Evolutionary conservation across 2,797 vertebrate genomes (phyloP).

Genomic region (Coendou prehensilis): DNA sequence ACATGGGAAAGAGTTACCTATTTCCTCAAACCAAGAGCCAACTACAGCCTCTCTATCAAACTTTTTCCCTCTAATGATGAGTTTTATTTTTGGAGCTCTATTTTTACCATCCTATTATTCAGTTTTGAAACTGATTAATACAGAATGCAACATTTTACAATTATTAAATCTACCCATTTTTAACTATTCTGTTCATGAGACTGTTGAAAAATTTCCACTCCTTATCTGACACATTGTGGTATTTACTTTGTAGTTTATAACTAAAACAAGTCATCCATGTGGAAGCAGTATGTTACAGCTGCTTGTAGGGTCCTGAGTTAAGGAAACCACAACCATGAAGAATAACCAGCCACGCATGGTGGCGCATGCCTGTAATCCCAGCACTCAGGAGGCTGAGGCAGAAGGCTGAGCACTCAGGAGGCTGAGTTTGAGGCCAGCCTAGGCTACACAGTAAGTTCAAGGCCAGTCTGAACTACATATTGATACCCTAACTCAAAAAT

Average conservation of each 20-base stretch:
- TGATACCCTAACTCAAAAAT: too few relatives aligned
- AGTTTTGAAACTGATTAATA: slow-evolving; percentile 41
- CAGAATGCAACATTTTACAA: neutral
- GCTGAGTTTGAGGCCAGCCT: too few relatives aligned
- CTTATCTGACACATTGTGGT: neutral
- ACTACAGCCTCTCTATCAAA: neutral
- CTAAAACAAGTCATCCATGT: neutral
- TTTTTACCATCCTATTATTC: neutral
- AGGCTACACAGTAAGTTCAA: too few relatives aligned
- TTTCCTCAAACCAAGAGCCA: neutral
- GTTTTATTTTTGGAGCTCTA: neutral
- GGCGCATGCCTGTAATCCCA: too few relatives aligned
- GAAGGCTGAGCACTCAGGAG: too few relatives aligned
- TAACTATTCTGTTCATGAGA: neutral
- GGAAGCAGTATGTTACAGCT: neutral
- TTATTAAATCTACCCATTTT: neutral
- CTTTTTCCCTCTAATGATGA: neutral
- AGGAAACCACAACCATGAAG: neutral
- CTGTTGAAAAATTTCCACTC: neutral
- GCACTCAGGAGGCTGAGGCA: too few relatives aligned
- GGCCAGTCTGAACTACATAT: too few relatives aligned
- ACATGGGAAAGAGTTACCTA: neutral
- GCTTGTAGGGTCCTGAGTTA: neutral
- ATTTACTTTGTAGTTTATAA: neutral
- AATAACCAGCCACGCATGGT: neutral